These are phyloP conservation scores for Stenoptilia bipunctidactyla DNA, from an alignment of 2,888 invertebrate genomes.

Conservation along the genomic window DNA sequence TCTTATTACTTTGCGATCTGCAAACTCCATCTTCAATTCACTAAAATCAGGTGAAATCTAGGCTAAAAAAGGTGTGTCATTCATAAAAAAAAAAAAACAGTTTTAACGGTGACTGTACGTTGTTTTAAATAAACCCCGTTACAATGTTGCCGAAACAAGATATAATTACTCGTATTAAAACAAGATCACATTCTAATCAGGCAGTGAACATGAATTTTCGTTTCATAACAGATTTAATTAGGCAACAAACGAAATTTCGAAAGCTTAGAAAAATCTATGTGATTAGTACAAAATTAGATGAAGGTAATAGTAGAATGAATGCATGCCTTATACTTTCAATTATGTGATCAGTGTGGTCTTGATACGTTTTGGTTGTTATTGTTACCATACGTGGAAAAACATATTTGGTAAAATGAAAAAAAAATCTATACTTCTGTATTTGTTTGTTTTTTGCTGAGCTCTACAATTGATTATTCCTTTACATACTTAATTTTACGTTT, in stretches of 20 bases:
- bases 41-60: no score
- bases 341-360: constrained; percentile 56
- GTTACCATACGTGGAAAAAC: constrained; percentile 4
- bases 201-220: constrained; percentile 26
- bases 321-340: constrained; percentile 38
- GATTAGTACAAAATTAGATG: constrained; percentile 25
- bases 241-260: constrained; percentile 27
- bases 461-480: no score
- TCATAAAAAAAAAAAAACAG: constrained; percentile 33
- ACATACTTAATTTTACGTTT: no score
- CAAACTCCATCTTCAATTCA: no score
- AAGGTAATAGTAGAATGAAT: constrained; percentile 24
- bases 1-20: no score
- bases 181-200: constrained; percentile 42
- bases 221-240: constrained; percentile 38
- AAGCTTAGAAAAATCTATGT: constrained; percentile 17
- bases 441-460: no score
- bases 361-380: constrained; percentile 47
- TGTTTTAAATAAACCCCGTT: constrained; percentile 26
- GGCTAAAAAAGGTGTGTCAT: constrained; percentile 27
- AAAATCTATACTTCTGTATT: no score
- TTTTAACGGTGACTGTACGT: no score
- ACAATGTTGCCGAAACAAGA: constrained; percentile 25
- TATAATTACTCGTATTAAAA: constrained; percentile 45
- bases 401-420: no score